Evolutionary conservation across 2,797 vertebrate genomes (phyloP), one percentile per base, ranked within the genome.

Genomic region (Fistularia commersonii): DNA sequence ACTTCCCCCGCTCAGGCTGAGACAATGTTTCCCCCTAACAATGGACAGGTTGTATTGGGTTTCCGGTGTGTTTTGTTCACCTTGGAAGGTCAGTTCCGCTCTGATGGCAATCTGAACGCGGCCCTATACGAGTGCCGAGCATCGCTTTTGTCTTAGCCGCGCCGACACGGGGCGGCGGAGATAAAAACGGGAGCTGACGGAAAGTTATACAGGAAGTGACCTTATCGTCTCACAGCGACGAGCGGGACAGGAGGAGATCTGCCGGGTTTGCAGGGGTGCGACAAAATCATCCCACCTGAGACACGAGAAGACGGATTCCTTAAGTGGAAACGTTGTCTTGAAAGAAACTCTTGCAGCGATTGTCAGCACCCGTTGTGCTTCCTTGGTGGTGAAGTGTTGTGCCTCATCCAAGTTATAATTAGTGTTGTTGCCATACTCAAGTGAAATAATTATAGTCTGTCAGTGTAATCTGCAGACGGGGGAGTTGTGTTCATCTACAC

Each of bases 151-250:
- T 87, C 73, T 85, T 77, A 64, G 77, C 48, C 7, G 51, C 72
- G 46, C 69, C 77, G 56, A 79, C 72, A 71, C 57, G 46, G 60
- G 71, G 61, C 11, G 66, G 76, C 69, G 69, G 72, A 80, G 72
- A 77, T 76, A 85, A 88, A 85, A 84, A 77, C 65, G 58, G 72
- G 64, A 82, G 73, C 64, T 64, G 78, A 76, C 9, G 57, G 78
- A 73, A 83, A 79, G 68, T 77, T 80, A 85, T 88, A 90, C 80
- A 88, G 85, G 84, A 87, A 89, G 78, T 67, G 51, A 74, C 77
- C 82, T 80, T 89, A 86, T 90, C 80, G 38, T 48, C 64, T 83
- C 77, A 76, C 67, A 46, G 41, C 48, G 45, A 64, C 42, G 51
- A 69, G 37, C 42, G 33, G 61, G 57, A 55, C 54, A 73, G 54